Evolutionary conservation across 1,140 invertebrate species (phyloP).

Genomic region (Cyclargus thomasi): DNA sequence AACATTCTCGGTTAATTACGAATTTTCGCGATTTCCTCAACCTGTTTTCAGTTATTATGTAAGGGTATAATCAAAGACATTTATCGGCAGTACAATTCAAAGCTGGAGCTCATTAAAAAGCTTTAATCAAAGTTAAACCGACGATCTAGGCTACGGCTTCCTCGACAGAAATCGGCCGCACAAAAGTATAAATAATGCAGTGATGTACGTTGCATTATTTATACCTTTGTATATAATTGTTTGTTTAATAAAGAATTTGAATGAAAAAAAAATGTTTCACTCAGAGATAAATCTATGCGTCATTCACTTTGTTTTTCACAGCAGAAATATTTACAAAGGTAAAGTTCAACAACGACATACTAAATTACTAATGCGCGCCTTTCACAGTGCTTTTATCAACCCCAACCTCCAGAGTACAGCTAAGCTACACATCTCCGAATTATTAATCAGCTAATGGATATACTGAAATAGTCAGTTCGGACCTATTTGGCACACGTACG

Average conservation of each 20-base stretch:
- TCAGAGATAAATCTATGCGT: not conserved
- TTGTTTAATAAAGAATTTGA: too few relatives aligned
- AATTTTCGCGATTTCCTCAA: slow-evolving; percentile 8
- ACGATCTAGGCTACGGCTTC: not conserved
- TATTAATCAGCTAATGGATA: slow-evolving; percentile 32
- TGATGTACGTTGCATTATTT: too few relatives aligned
- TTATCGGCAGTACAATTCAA: slow-evolving; percentile 11
- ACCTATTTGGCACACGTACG: slow-evolving; percentile 7
- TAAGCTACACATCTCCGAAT: slow-evolving; percentile 17
- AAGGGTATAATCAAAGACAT: not conserved
- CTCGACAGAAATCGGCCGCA: not conserved
- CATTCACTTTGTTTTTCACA: too few relatives aligned
- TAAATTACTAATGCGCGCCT: not conserved
- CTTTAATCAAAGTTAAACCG: not conserved
- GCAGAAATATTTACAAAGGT: not conserved
- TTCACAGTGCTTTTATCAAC: not conserved
- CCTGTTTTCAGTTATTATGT: not conserved
- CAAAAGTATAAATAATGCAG: not conserved
- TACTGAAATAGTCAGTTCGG: slow-evolving; percentile 5
- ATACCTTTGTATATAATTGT: too few relatives aligned
- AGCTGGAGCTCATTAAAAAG: slow-evolving; percentile 8
- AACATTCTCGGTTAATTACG: not conserved
- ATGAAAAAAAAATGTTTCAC: too few relatives aligned
- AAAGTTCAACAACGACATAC: not conserved
- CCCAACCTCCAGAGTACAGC: not conserved